phyloP scores from a whole-genome alignment of 2,888 invertebrate genomes.

The Copidosoma aretas region DNA sequence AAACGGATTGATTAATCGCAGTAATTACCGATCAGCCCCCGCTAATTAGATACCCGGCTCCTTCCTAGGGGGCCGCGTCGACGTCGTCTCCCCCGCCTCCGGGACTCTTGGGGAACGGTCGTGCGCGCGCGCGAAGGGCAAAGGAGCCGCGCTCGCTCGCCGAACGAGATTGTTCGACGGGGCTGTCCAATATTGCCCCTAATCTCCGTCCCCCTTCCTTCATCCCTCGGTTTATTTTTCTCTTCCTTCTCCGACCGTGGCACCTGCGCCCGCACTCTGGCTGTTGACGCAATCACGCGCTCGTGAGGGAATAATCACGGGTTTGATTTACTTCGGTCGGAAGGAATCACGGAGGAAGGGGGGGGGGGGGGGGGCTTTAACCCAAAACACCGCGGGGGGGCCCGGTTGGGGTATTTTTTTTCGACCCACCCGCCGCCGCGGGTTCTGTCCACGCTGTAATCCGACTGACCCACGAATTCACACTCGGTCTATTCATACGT shows the following conservation, averaged over 20 bases:
- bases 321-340: constrained; percentile 31
- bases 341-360: background rate
- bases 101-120: constrained; percentile 40
- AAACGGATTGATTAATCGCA: constrained; percentile 67
- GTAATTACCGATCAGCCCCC: constrained; percentile 67
- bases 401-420: no score
- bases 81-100: constrained; percentile 38
- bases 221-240: constrained; percentile 12
- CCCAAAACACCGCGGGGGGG: constrained; percentile 2
- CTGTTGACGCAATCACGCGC: constrained; percentile 34
- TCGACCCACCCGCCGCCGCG: no score
- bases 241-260: background rate
- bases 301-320: constrained; percentile 35
- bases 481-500: no score
- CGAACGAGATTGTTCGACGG: constrained; percentile 61
- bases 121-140: constrained; percentile 42
- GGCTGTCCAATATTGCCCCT: constrained; percentile 51
- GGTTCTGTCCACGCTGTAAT: no score
- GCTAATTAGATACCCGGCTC: constrained; percentile 63
- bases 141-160: constrained; percentile 49
- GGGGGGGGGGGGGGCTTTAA: no score
- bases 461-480: no score
- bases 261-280: constrained; percentile 8
- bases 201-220: constrained; percentile 20
- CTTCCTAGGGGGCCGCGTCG: constrained; percentile 55